These are phyloP conservation scores for Colius striatus DNA, from an alignment of 2,113 vertebrate genomes.

Conservation along the genomic window DNA sequence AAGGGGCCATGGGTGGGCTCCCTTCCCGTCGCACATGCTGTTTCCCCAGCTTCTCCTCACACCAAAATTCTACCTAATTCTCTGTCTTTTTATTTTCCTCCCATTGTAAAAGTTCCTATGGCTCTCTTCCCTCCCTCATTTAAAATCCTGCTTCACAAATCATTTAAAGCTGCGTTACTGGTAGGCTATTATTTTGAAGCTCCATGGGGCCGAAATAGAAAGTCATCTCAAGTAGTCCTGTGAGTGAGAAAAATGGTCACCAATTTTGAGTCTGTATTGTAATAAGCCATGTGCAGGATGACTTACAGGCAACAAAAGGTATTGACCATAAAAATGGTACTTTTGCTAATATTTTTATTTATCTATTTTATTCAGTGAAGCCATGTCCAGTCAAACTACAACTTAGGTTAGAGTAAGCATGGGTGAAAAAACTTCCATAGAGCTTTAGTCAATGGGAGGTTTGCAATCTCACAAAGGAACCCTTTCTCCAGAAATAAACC, in stretches of 20 bases:
- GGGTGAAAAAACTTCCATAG: neutral
- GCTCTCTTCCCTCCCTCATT: neutral
- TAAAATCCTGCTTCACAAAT: neutral
- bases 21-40: accelerated
- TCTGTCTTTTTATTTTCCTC: neutral
- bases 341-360: neutral
- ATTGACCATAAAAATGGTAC: neutral
- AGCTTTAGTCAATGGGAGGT: neutral
- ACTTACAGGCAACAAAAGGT: neutral
- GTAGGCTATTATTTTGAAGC: neutral
- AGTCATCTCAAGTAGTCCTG: neutral
- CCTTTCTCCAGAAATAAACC: conserved; percentile 34
- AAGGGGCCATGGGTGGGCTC: neutral
- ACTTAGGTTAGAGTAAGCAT: neutral
- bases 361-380: neutral
- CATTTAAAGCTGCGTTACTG: neutral
- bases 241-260: neutral
- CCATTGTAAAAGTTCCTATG: neutral
- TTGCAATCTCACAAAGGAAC: neutral
- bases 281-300: neutral
- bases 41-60: neutral
- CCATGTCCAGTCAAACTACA: neutral
- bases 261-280: neutral
- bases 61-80: neutral
- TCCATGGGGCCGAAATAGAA: neutral